Evolutionary conservation across 92 coral and sea anemone genomes (phyloP), one percentile per base, ranked within the genome.

Genomic region (Actinernus sp.): DNA sequence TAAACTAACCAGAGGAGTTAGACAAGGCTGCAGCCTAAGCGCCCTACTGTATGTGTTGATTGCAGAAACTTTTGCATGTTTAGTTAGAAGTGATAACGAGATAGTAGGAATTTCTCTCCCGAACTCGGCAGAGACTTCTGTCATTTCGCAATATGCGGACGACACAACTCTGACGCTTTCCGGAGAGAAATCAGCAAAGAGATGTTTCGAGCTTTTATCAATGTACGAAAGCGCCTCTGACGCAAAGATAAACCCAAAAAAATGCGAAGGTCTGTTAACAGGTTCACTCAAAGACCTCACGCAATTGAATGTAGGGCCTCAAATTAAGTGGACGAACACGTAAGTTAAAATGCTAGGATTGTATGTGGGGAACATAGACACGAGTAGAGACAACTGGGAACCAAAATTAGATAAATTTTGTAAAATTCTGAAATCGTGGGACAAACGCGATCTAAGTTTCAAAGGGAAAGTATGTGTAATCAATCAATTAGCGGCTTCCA

Each of bases 21-120:
- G 76, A 20, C 76, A 68, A 24, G 65, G 76, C 0, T 34, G 41
- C 14, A 34, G 61, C 2, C 39, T 68, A 2, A 29, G 34, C 2
- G 61, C 76, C 9, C 64, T 68, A 6, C 38, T 68, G 0, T 55
- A 68, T 25, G 65, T 68, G 1, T 26, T 68, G 0, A 49, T 68
- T 24, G 38, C 76, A 0, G 55, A 53, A 19, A 51, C 45, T 0
- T 38, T 63, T 2, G 74, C 63, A 1, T 36, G 20, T 11, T n/a
- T 38, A 30, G 32, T 78, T 2, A 65, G 79, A 31, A 20, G 58
- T 9, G 10, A 41, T 18, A 57, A n/a, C 2, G 20, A 11, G 0
- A 53, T 68, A 0, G 3, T 1, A 2, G 75, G 75, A 12, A 4
- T 56, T 16, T 1, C 0, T 0, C 44, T 38, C 18, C 65, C 57